Base-by-base conservation (phyloP, 2,888 invertebrate species). In the Leucophenga maculata region DNA sequence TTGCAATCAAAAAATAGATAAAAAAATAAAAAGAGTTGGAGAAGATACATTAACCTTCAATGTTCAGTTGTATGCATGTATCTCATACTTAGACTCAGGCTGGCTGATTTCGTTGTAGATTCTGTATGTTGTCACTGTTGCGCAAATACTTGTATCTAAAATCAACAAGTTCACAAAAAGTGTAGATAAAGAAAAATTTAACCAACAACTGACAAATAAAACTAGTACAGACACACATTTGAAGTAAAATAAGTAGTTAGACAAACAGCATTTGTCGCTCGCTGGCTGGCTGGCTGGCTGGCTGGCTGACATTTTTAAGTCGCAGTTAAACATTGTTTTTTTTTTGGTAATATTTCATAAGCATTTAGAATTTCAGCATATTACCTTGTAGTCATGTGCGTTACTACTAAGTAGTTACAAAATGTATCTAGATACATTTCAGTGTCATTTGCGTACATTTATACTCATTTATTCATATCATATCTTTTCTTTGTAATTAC, bases 161-260 rank as follows among this genome's bases (percentile, higher is more conserved):
- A 80, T 81, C 80, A 80, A 80, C 80, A 83, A 80, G 83, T 80
- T 80, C 83, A 78, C 74, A 73, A 67, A 66, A 74, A 55, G 75
- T 72, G 18, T 70, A 83, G 78, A 82, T 78, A 80, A 83, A 74
- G 82, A 62, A 82, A 39, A 46, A 64, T 26, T 57, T 64, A 20
- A 20, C 20, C 57, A 57, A 48, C 18, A 11, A 9, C 48, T 16
- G 20, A 32, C 62, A 62, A 60, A 60, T 18, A 60, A 60, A 16
- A 60, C 39, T 59, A 8, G 32, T 9, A 32, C 46, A 44, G 39
- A 39, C 14, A 32, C n/a, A 60, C 14, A 60, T 46, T 46, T 46
- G 46, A n/a, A 46, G 3, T 46, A 46, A 46, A 13, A 46, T 46
- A 14, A 26, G 26, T 26, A 26, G 26, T 26, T 22, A 55, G 55